Evolutionary conservation across 2,113 vertebrate species (phyloP).

Genomic region (Varanus komodoensis): DNA sequence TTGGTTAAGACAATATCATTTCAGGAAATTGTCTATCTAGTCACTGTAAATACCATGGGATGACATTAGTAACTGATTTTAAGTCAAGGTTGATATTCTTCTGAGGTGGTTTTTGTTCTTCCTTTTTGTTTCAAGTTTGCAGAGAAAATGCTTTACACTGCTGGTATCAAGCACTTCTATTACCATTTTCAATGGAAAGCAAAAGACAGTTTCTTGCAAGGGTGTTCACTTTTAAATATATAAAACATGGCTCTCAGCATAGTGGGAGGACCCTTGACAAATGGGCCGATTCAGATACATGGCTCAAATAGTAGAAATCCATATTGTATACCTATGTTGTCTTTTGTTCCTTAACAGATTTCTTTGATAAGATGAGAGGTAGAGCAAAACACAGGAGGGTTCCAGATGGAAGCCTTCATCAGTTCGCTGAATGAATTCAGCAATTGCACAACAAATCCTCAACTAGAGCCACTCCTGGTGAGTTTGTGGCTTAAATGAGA

Average conservation of each 20-base stretch:
- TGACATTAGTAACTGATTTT: conserved; percentile 44
- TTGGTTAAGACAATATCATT: conserved; percentile 42
- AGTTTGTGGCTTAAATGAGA: too few relatives aligned
- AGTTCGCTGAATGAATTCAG: too few relatives aligned
- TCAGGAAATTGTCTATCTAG: not conserved
- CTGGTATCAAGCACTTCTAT: not conserved
- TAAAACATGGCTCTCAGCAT: not conserved
- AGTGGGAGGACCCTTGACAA: not conserved
- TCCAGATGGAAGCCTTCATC: not conserved
- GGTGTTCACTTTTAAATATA: not conserved
- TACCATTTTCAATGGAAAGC: not conserved
- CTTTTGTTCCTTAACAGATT: not conserved
- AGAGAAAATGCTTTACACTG: conserved; percentile 22
- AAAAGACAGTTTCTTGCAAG: not conserved
- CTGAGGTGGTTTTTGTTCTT: conserved; percentile 28
- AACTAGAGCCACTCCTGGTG: too few relatives aligned
- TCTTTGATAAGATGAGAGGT: not conserved
- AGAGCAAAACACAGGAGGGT: not conserved
- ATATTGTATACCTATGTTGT: too few relatives aligned
- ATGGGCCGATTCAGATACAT: too few relatives aligned
- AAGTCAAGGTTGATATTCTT: conserved; percentile 1
- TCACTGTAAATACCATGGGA: not conserved
- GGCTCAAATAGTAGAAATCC: too few relatives aligned
- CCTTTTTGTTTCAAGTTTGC: conserved; percentile 11
- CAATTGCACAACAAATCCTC: too few relatives aligned